Base-by-base conservation (phyloP, 2,113 vertebrate species). In the Dolichallabes microphthalmus region DNA sequence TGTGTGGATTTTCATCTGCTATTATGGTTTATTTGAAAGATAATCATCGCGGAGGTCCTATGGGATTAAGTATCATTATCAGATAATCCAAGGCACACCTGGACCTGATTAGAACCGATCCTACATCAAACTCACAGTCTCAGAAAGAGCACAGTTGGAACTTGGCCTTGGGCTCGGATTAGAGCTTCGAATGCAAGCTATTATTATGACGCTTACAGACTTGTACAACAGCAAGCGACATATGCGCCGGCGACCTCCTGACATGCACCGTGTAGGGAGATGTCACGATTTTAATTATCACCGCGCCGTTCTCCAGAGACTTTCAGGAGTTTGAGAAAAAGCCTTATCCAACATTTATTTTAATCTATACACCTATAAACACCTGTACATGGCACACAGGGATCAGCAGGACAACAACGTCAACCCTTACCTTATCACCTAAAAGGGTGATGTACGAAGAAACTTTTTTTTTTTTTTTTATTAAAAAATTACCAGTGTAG, bases 21-120 rank as follows among this genome's bases (percentile, higher is more conserved):
- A 85, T 87, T 89, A 80, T 10, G 58, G 58, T 81, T 78, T 85
- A 87, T 87, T 85, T 87, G 66, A 69, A 87, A 58, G 82, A 86
- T 88, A 86, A 86, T 83, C 85, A 86, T 86, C 71, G 53, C 76
- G 52, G 83, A 88, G 83, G 73, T 87, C 78, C 50, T 15, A 30
- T 82, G 50, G 57, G 83, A 89, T 89, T 89, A 87, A 76, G 77
- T 69, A 79, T 85, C 58, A 45, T 85, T 87, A 87, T 82, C 88
- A 85, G 68, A 85, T 89, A 87, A 89, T 85, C 78, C 80, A 45
- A 61, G 45, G 84, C 63, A 82, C 79, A 82, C 82, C 85, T 50
- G 79, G 85, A 87, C 69, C 66, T 64, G 85, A 80, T 79, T 77
- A 83, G 35, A 64, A 60, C 30, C 20, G 22, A 45, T 75, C 78